phyloP scores from a whole-genome alignment of 2,888 invertebrate species.

The Palloptera scutellata region DNA sequence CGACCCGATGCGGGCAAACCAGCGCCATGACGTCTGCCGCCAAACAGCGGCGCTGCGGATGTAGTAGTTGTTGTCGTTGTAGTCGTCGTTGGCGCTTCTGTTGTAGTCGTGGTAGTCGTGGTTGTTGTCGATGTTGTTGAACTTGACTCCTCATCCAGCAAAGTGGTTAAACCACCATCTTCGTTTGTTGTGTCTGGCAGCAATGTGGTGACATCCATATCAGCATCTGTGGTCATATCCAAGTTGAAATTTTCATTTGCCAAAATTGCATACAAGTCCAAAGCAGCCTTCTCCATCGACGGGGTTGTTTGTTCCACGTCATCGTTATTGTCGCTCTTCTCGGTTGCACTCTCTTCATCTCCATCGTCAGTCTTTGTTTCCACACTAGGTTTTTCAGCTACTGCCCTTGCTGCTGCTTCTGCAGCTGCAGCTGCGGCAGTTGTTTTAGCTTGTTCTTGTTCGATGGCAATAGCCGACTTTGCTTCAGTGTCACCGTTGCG shows the following conservation, averaged over 20 bases:
- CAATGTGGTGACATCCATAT: slow-evolving; percentile 54
- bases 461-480: slow-evolving; percentile 51
- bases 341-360: slow-evolving; percentile 34
- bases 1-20: slow-evolving; percentile 55
- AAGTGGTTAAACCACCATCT: slow-evolving; percentile 56
- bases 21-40: slow-evolving; percentile 48
- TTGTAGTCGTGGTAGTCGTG: slow-evolving; percentile 66
- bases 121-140: slow-evolving; percentile 69
- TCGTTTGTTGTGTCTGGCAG: slow-evolving; percentile 59
- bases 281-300: slow-evolving; percentile 82
- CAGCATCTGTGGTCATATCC: slow-evolving; percentile 62
- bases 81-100: slow-evolving; percentile 67
- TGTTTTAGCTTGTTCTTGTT: slow-evolving; percentile 53
- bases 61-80: slow-evolving; percentile 65
- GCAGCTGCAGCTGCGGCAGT: slow-evolving; percentile 45
- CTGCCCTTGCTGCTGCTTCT: slow-evolving; percentile 36
- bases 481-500: slow-evolving; percentile 59
- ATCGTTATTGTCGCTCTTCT: slow-evolving; percentile 42
- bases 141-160: slow-evolving; percentile 65
- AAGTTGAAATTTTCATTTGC: slow-evolving; percentile 72
- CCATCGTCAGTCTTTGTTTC: slow-evolving; percentile 39
- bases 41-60: slow-evolving; percentile 53
- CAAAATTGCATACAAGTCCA: slow-evolving; percentile 83
- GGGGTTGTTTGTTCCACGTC: slow-evolving; percentile 66
- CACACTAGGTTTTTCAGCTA: slow-evolving; percentile 40